Percentiles rank a stretch among this genome's conserved stretches.
These are phyloP conservation scores for Sisor rabdophorus DNA, from an alignment of 2,113 vertebrate species.

Conservation along the genomic window DNA sequence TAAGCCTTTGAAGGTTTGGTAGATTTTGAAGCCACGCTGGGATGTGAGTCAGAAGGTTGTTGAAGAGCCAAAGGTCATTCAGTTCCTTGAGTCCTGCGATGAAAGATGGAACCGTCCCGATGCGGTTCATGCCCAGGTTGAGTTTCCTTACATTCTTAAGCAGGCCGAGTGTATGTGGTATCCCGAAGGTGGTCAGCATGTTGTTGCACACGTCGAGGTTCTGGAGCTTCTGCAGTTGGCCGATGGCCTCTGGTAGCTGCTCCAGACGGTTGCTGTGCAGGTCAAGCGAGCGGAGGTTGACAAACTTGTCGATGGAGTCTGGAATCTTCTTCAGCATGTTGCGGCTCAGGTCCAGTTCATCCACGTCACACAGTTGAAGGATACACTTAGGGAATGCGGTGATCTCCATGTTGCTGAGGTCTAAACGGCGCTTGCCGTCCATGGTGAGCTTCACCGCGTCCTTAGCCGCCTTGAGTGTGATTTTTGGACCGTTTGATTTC, in stretches of 20 bases:
- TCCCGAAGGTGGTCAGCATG: constrained; percentile 66
- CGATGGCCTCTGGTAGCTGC: constrained; percentile 70
- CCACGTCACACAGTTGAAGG: constrained; percentile 73
- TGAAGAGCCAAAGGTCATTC: constrained; percentile 75
- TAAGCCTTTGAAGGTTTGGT: constrained; percentile 79
- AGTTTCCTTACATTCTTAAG: constrained; percentile 75
- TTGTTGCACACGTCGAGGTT: constrained; percentile 88
- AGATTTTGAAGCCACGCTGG: constrained; percentile 73
- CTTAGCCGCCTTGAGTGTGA: constrained; percentile 78
- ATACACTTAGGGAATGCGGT: constrained; percentile 77
- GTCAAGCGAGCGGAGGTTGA: constrained; percentile 77
- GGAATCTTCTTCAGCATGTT: constrained; percentile 82
- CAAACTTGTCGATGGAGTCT: constrained; percentile 73
- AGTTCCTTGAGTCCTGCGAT: constrained; percentile 77
- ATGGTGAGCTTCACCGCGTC: constrained; percentile 68
- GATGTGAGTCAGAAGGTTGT: constrained; percentile 75
- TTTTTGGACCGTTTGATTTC: constrained; percentile 51
- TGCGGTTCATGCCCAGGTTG: constrained; percentile 82
- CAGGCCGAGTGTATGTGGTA: constrained; percentile 75
- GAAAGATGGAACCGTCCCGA: constrained; percentile 70
- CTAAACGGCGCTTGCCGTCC: constrained; percentile 74
- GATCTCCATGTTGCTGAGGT: constrained; percentile 85
- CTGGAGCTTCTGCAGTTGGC: constrained; percentile 71
- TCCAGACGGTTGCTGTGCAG: constrained; percentile 89
- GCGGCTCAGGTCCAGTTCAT: constrained; percentile 85